Conservation (phyloP, 2,888 invertebrate species). For the Limenitis camilla region DNA sequence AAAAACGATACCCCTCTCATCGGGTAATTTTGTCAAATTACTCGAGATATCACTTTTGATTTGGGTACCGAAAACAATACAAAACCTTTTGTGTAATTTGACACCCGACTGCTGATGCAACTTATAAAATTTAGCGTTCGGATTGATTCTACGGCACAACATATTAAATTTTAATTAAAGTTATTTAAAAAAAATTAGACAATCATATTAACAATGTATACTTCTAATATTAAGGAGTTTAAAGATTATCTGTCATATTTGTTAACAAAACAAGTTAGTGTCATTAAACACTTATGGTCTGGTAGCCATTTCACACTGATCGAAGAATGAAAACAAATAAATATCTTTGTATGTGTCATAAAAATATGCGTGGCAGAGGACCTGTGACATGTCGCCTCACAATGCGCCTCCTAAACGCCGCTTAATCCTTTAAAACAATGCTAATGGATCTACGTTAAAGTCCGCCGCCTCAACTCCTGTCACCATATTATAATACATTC, state of each 20-base stretch:
- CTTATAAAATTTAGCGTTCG: conserved; percentile 42
- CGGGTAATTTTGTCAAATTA: conserved; percentile 62
- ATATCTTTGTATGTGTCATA: conserved; percentile 67
- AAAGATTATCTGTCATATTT: background rate
- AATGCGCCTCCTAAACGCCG: conserved; percentile 52
- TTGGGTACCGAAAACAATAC: conserved; percentile 58
- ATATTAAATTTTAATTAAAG: conserved; percentile 13
- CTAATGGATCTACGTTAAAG: conserved; percentile 69
- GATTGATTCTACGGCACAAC: conserved; percentile 30
- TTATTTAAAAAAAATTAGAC: conserved; percentile 1
- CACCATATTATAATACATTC: conserved; percentile 54
- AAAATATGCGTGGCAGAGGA: conserved; percentile 63
- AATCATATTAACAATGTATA: background rate
- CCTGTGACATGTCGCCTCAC: conserved; percentile 51
- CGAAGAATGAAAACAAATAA: conserved; percentile 46
- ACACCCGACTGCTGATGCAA: conserved; percentile 53
- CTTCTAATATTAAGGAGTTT: background rate
- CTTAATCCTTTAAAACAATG: conserved; percentile 73
- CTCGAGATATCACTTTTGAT: conserved; percentile 61
- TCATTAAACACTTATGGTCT: conserved; percentile 52
- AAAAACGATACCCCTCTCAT: conserved; percentile 43
- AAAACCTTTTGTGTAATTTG: conserved; percentile 65
- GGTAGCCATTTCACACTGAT: conserved; percentile 67
- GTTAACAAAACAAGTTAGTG: conserved; percentile 26
- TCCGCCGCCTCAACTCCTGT: conserved; percentile 61